Evolutionary conservation across 2,797 vertebrate genomes (phyloP).

Genomic region (Cryptoprocta ferox): DNA sequence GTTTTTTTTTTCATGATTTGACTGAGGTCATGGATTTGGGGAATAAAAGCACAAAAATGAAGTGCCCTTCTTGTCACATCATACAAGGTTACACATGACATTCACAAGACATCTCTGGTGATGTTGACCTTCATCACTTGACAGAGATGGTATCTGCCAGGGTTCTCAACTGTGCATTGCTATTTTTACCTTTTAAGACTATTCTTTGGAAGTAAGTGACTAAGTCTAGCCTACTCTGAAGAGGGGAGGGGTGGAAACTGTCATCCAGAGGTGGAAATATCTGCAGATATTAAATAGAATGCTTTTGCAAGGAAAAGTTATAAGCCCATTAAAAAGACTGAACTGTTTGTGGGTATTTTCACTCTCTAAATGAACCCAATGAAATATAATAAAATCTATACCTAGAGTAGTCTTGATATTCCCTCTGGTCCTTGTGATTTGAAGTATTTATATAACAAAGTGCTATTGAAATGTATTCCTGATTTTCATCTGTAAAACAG

Average conservation of each 20-base stretch:
- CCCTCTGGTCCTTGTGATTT: neutral
- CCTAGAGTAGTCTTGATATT: constrained; percentile 13
- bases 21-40: neutral
- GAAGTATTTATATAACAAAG: constrained; percentile 53
- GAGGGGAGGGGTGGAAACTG: neutral
- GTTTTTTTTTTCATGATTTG: neutral
- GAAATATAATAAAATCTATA: constrained; percentile 10
- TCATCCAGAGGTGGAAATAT: neutral
- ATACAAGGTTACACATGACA: neutral
- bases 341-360: neutral
- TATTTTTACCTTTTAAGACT: neutral
- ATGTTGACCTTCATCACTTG: neutral
- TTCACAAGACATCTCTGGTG: neutral
- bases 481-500: constrained; percentile 49
- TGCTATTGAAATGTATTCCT: constrained; percentile 64
- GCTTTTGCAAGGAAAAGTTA: neutral
- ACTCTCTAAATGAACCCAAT: constrained; percentile 63
- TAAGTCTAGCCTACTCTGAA: neutral
- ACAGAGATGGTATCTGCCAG: neutral
- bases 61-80: neutral
- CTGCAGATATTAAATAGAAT: neutral
- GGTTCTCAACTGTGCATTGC: accelerated
- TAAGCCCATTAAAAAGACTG: constrained; percentile 15
- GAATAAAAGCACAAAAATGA: neutral
- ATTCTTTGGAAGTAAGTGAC: neutral